phyloP scores from a whole-genome alignment of 1,140 invertebrate genomes.

The Scaptomyza pallida region DNA sequence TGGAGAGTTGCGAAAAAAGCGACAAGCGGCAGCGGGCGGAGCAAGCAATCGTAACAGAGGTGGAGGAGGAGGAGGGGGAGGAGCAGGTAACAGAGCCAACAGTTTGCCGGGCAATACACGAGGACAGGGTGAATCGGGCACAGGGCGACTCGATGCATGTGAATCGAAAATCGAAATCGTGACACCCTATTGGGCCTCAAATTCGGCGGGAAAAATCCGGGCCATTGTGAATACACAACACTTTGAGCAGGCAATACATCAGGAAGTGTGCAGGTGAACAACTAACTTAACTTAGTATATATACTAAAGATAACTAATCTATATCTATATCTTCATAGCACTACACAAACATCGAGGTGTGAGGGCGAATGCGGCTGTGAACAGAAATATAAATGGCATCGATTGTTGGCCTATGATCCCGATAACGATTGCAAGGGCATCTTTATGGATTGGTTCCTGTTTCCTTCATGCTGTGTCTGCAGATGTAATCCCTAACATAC shows the following conservation, averaged over 20 bases:
- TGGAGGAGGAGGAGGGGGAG: conserved; percentile 24
- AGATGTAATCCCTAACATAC: conserved; percentile 88
- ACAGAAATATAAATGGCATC: conserved; percentile 96
- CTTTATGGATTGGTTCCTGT: conserved; percentile 98
- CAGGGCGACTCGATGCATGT: conserved; percentile 91
- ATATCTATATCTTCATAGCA: conserved; percentile 85
- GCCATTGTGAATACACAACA: conserved; percentile 97
- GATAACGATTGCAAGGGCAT: conserved; percentile 97
- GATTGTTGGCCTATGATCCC: conserved; percentile 95
- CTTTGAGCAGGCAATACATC: conserved; percentile 97
- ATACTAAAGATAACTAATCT: not conserved
- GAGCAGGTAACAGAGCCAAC: conserved; percentile 36
- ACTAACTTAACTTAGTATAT: not conserved
- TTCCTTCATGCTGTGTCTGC: conserved; percentile 96
- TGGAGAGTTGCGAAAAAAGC: conserved; percentile 84
- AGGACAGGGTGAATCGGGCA: conserved; percentile 84
- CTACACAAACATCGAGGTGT: conserved; percentile 91
- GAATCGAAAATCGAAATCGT: conserved; percentile 96
- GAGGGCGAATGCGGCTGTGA: conserved; percentile 93
- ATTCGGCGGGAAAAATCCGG: conserved; percentile 94
- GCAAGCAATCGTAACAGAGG: conserved; percentile 56
- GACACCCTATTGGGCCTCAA: conserved; percentile 96
- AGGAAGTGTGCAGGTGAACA: conserved; percentile 94
- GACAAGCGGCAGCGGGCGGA: conserved; percentile 84
- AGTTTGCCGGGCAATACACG: conserved; percentile 41